These are phyloP conservation scores for Regulus satrapa DNA, from an alignment of 2,113 vertebrate species.

Conservation along the genomic window DNA sequence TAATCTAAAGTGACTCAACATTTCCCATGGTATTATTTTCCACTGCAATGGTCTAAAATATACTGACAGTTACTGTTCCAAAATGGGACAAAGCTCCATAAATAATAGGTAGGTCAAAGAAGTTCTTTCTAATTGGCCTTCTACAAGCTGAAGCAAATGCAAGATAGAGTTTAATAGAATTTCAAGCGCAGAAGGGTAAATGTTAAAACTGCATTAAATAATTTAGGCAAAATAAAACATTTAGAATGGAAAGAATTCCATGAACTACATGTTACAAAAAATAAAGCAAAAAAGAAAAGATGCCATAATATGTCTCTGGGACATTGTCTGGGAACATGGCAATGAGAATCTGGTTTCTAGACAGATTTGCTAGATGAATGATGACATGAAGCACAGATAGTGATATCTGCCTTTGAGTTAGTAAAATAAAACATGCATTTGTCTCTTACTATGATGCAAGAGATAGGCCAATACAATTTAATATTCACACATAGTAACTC, in stretches of 20 bases:
- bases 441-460: not conserved
- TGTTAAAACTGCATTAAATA: not conserved
- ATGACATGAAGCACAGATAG: not conserved
- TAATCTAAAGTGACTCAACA: conserved; percentile 30
- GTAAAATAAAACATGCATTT: not conserved
- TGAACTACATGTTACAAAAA: not conserved
- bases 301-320: not conserved
- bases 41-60: conserved; percentile 26
- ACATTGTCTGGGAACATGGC: not conserved
- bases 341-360: not conserved
- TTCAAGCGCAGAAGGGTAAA: not conserved
- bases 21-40: conserved; percentile 48
- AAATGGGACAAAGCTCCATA: conserved; percentile 1
- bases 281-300: not conserved
- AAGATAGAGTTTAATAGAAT: not conserved
- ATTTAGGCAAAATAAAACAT: not conserved
- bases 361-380: not conserved
- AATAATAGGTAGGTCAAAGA: conserved; percentile 45
- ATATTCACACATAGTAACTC: not conserved
- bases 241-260: not conserved
- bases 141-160: conserved; percentile 13
- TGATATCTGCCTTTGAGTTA: not conserved
- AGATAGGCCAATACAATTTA: not conserved
- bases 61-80: not conserved
- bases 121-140: not conserved